Evolutionary conservation across 2,888 invertebrate species (phyloP).

Genomic region (Cetonia aurata): DNA sequence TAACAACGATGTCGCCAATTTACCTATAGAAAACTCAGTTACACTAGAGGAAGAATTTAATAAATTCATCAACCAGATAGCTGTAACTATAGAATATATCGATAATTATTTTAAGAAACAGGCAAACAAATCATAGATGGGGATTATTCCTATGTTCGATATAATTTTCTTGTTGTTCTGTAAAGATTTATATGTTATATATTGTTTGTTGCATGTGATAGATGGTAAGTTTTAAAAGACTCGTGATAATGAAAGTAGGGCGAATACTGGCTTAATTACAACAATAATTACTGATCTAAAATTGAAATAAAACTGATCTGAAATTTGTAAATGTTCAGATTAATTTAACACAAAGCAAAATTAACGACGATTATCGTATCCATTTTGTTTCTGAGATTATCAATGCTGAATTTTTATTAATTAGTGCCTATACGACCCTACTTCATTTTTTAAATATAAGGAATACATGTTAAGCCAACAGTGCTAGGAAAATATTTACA

Average conservation of each 20-base stretch:
- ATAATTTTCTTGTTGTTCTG: conserved; percentile 8
- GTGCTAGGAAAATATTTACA: conserved; percentile 1
- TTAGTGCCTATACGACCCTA: conserved; percentile 1
- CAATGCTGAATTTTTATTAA: neutral
- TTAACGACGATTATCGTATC: too few species aligned
- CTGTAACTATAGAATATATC: neutral
- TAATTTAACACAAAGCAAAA: too few species aligned
- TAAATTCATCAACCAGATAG: neutral
- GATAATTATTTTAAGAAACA: conserved; percentile 6
- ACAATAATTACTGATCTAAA: neutral
- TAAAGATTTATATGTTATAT: conserved; percentile 3
- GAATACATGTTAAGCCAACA: neutral
- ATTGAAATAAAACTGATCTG: too few species aligned
- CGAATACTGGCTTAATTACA: neutral
- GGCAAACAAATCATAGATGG: neutral
- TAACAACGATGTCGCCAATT: neutral
- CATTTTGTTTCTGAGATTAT: too few species aligned
- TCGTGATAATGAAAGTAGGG: conserved; percentile 1
- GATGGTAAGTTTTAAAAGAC: conserved; percentile 5
- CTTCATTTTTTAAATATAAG: conserved; percentile 1
- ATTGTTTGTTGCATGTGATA: conserved; percentile 2
- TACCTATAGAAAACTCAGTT: neutral
- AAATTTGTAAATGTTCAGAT: too few species aligned
- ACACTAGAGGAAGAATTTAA: conserved; percentile 8
- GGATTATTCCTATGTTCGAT: neutral